Percentiles rank a stretch among this genome's conserved stretches.
Conservation (phyloP, 2,888 invertebrate genomes). For the Dexiosoma caninum region DNA sequence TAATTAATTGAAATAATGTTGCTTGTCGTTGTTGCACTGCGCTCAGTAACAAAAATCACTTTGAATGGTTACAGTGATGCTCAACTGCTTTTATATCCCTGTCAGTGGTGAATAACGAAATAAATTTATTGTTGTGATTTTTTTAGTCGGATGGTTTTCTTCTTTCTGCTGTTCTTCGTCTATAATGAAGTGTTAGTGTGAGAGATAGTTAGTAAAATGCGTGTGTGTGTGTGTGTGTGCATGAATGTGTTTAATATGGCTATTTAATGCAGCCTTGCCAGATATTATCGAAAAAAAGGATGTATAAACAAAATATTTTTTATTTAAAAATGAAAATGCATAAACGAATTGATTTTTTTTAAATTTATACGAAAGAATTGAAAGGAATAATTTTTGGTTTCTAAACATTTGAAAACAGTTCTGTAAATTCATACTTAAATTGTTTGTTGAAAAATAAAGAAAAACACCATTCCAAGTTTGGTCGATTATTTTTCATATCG, state of each 20-base stretch:
- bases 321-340: too few relatives aligned
- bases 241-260: background rate
- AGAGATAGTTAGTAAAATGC: background rate
- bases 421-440: too few relatives aligned
- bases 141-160: conserved; percentile 9
- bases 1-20: conserved; percentile 37
- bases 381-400: too few relatives aligned
- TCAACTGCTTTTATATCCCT: conserved; percentile 74
- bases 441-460: too few relatives aligned
- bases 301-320: too few relatives aligned
- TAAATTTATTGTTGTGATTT: conserved; percentile 53
- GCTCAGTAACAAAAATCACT: conserved; percentile 74
- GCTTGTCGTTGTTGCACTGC: conserved; percentile 65
- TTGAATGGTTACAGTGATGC: conserved; percentile 74
- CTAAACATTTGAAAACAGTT: too few relatives aligned
- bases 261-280: conserved; percentile 14
- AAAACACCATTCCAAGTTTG: too few relatives aligned
- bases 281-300: background rate
- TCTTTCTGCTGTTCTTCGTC: conserved; percentile 27
- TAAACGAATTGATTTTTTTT: too few relatives aligned
- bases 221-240: conserved; percentile 1
- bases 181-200: conserved; percentile 18
- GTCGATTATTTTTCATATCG: too few relatives aligned
- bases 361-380: too few relatives aligned
- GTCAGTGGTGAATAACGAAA: conserved; percentile 63